These are phyloP conservation scores for Chesias legatella DNA, from an alignment of 2,888 invertebrate species.

Conservation along the genomic window DNA sequence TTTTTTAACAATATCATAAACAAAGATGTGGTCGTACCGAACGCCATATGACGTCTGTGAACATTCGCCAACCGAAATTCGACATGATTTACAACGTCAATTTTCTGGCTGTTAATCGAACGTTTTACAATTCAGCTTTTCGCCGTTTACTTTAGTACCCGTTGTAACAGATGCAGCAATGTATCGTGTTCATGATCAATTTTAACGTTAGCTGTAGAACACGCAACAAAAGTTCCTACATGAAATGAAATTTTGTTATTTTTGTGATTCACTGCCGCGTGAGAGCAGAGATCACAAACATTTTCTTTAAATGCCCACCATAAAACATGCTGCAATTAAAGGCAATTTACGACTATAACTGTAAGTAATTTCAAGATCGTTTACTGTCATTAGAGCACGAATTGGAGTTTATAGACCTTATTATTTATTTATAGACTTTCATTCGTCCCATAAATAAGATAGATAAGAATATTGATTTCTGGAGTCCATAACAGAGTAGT, in stretches of 20 bases:
- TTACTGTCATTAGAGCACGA: constrained; percentile 44
- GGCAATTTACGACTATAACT: constrained; percentile 43
- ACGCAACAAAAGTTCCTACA: constrained; percentile 51
- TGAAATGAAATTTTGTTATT: constrained; percentile 58
- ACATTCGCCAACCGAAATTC: constrained; percentile 48
- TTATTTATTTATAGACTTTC: constrained; percentile 45
- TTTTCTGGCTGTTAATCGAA: constrained; percentile 22
- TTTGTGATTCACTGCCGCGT: constrained; percentile 56
- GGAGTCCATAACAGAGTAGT: constrained; percentile 5
- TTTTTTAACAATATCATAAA: constrained; percentile 63
- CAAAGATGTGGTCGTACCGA: constrained; percentile 66
- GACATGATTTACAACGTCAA: constrained; percentile 56
- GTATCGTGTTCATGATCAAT: constrained; percentile 39
- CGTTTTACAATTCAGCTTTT: constrained; percentile 40
- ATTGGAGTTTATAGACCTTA: constrained; percentile 46
- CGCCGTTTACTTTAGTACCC: constrained; percentile 4
- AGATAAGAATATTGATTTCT: constrained; percentile 21
- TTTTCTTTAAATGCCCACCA: constrained; percentile 35
- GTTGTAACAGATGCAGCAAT: constrained; percentile 41
- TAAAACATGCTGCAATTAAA: constrained; percentile 43
- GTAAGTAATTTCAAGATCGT: constrained; percentile 46
- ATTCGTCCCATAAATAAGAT: constrained; percentile 24
- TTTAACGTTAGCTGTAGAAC: constrained; percentile 47
- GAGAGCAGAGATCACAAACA: constrained; percentile 46
- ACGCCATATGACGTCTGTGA: constrained; percentile 69